Percentiles rank a stretch among this genome's conserved stretches.
These are phyloP conservation scores for Galbula dea DNA, from an alignment of 2,113 vertebrate species.

Conservation along the genomic window DNA sequence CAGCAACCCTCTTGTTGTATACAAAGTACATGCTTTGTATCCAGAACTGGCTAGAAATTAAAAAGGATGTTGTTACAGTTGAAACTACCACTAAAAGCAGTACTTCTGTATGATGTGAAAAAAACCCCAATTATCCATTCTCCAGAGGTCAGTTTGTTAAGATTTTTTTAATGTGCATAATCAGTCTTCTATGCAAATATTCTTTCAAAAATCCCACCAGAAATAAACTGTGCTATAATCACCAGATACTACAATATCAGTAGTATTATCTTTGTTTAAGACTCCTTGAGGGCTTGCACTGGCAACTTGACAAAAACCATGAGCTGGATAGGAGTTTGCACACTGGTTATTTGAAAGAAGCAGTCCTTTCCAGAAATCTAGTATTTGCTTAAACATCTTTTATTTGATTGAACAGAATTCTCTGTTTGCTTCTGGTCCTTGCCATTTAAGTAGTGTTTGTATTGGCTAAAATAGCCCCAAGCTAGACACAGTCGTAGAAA, in stretches of 20 bases:
- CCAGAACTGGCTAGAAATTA: background rate
- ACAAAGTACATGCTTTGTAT: background rate
- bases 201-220: background rate
- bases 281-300: background rate
- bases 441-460: background rate
- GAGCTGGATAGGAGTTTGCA: background rate
- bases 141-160: background rate
- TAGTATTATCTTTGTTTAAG: background rate
- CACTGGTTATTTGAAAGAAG: background rate
- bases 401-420: conserved; percentile 25
- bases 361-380: conserved; percentile 10
- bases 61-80: background rate
- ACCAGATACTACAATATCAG: background rate
- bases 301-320: background rate
- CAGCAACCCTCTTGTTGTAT: background rate
- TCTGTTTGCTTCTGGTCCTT: conserved; percentile 29
- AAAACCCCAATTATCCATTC: background rate
- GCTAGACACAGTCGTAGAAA: background rate
- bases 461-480: conserved; percentile 6
- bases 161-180: background rate
- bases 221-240: background rate
- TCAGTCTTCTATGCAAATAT: background rate
- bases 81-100: background rate
- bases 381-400: conserved; percentile 24
- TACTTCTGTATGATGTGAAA: background rate